phyloP scores from a whole-genome alignment of 2,113 vertebrate species.

The Tympanuchus pallidicinctus region DNA sequence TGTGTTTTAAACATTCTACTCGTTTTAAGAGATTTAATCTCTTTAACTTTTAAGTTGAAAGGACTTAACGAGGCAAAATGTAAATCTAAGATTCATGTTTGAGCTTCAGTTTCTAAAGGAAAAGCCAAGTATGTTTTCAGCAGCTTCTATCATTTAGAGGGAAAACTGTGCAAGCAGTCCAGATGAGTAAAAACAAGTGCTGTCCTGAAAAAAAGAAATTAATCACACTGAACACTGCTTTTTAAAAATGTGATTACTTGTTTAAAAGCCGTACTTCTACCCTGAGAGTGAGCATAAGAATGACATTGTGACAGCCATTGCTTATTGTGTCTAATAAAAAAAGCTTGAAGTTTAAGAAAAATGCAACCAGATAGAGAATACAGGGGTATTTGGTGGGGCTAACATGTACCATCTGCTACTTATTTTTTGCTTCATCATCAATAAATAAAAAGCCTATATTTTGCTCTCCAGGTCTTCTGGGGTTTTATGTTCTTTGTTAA shows the following conservation, averaged over 20 bases:
- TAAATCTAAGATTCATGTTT: background rate
- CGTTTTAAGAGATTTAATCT: background rate
- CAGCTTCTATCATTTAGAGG: background rate
- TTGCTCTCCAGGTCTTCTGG: background rate
- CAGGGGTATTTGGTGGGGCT: too few species aligned
- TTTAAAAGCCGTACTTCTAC: background rate
- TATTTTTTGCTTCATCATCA: background rate
- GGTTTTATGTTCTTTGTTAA: slow-evolving; percentile 1
- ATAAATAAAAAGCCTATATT: background rate
- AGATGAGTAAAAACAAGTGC: background rate
- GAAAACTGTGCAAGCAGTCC: background rate
- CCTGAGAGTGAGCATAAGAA: background rate
- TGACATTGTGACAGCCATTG: background rate
- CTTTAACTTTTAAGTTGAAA: background rate
- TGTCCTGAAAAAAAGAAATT: background rate
- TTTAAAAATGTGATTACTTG: background rate
- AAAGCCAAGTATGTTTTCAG: background rate
- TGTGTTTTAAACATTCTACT: background rate
- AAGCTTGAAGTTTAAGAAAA: background rate
- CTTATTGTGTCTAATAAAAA: background rate
- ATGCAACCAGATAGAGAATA: background rate
- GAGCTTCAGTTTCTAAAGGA: background rate
- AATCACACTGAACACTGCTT: background rate
- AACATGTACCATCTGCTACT: background rate
- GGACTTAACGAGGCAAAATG: background rate